Evolutionary conservation across 2,113 vertebrate genomes (phyloP).

Genomic region (Chamaea fasciata): DNA sequence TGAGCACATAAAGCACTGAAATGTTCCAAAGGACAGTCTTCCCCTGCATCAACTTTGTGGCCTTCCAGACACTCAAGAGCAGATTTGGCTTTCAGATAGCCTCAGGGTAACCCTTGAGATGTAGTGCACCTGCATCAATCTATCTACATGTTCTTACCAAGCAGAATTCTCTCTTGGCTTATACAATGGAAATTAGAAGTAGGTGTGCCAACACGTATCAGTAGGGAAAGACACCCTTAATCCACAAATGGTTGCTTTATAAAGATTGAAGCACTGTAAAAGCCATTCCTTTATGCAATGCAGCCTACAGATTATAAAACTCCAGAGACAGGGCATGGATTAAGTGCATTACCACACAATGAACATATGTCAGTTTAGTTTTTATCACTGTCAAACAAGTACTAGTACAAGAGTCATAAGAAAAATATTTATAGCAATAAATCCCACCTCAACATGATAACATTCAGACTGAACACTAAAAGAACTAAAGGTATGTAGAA

Average conservation of each 20-base stretch:
- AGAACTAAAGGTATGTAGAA: background rate
- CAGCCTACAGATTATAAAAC: background rate
- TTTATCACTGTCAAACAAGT: constrained; percentile 18
- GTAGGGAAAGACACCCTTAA: constrained; percentile 36
- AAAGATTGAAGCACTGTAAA: constrained; percentile 15
- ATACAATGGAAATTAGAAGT: constrained; percentile 23
- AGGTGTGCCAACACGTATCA: constrained; percentile 3
- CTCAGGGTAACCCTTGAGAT: constrained; percentile 18
- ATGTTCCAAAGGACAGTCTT: background rate
- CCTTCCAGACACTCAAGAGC: background rate
- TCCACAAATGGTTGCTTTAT: constrained; percentile 42
- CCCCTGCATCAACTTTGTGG: background rate
- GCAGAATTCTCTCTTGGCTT: background rate
- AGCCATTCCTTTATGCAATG: constrained; percentile 11
- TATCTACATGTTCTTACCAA: background rate
- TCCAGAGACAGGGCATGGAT: constrained; percentile 28
- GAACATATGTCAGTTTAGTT: constrained; percentile 21
- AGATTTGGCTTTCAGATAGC: background rate
- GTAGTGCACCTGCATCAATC: constrained; percentile 18
- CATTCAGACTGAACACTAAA: background rate
- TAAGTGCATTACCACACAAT: constrained; percentile 38
- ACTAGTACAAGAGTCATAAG: constrained; percentile 21
- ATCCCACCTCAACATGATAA: constrained; percentile 22
- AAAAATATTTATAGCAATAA: constrained; percentile 52
- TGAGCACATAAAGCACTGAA: background rate